Evolutionary conservation across 92 coral and sea anemone species (phyloP), one percentile per base, ranked within the genome.

Genomic region (Palythoa heliodiscus): DNA sequence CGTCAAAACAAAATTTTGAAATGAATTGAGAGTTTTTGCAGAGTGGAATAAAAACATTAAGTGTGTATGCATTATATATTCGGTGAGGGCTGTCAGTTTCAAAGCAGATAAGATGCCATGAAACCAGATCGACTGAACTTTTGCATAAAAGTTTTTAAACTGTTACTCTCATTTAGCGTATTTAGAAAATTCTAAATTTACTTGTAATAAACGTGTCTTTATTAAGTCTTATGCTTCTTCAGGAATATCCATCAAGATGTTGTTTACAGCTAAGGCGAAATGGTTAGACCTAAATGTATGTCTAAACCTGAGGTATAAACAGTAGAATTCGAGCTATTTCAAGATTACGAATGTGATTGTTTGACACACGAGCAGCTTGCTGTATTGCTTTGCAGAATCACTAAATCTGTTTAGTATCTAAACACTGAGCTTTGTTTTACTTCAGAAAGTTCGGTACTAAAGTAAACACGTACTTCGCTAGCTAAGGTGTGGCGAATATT

Each of bases 351-450:
- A 22, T 80, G 50, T 20, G 57, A 80, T 80, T 19, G 37, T 14
- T 12, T 64, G 35, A 80, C 24, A 80, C 58, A 68, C 12, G 43
- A 40, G 84, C 47, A 80, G 20, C 43, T 66, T 25, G 29, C 71
- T 38, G 72, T 78, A 15, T 67, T 24, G 61, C 58, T 52, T 64
- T 35, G 39, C 60, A 47, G 10, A 80, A 64, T 29, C 38, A 53
- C n/a, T 23, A 29, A 55, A 47, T 80, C 74, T 80, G 74, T 80
- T 80, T 80, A 64, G 20, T 39, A 58, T 80, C 84, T 64, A 80
- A 80, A 43, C 35, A 80, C 16, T 19, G 80, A 70, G 1, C 52
- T 16, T 37, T 29, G 82, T 58, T 66, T 66, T 39, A 13, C 14
- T 75, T 23, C 60, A 16, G 38, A 29, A 22, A 57, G 38, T 25